These are phyloP conservation scores for Drosophila suzukii DNA, from an alignment of 1,140 invertebrate species.

Conservation along the genomic window DNA sequence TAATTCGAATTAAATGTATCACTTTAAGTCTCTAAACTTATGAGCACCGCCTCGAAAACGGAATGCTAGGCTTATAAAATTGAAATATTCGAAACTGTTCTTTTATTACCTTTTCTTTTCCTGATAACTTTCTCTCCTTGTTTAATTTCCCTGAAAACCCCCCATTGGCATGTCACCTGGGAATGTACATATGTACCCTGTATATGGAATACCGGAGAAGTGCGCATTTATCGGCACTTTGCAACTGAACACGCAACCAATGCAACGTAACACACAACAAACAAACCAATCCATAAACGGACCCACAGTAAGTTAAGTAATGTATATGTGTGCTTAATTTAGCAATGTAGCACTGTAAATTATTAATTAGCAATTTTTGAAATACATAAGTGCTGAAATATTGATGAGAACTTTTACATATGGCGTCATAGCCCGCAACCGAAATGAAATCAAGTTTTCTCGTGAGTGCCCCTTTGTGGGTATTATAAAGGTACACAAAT, in stretches of 20 bases:
- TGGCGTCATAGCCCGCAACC: slow-evolving; percentile 7
- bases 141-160: neutral
- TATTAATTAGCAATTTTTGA: slow-evolving; percentile 51
- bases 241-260: slow-evolving; percentile 44
- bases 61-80: neutral
- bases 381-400: slow-evolving; percentile 52
- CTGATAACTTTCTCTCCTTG: neutral
- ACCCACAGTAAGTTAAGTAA: neutral
- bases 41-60: no score
- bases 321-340: slow-evolving; percentile 31
- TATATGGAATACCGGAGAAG: slow-evolving; percentile 24
- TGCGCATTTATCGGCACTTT: slow-evolving; percentile 49
- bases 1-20: no score
- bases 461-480: neutral
- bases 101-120: neutral
- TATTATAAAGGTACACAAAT: slow-evolving; percentile 8
- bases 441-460: slow-evolving; percentile 19
- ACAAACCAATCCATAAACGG: slow-evolving; percentile 17
- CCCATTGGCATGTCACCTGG: slow-evolving; percentile 3
- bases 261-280: slow-evolving; percentile 25
- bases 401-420: slow-evolving; percentile 45
- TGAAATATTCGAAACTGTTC: neutral
- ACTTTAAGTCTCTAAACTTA: no score
- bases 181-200: slow-evolving; percentile 6
- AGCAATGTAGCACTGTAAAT: slow-evolving; percentile 53